Base-by-base conservation (phyloP, 1,140 invertebrate genomes). In the Globodera ellingtonae region DNA sequence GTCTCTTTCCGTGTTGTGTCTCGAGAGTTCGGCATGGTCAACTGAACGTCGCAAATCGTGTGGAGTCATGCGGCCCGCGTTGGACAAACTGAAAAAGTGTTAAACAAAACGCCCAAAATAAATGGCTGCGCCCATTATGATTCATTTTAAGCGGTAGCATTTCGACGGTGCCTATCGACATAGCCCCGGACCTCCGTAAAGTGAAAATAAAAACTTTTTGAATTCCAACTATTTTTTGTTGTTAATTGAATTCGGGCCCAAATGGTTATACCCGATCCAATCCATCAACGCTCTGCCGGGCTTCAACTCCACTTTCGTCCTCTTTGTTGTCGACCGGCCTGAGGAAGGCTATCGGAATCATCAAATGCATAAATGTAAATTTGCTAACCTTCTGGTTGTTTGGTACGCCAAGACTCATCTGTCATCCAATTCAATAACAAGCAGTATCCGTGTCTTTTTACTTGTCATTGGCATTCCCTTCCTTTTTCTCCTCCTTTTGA, bases 1-100 rank as follows among this genome's bases (percentile, higher is more conserved):
- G 72, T 89, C 88, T 0, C 79, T 69, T 70, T 79, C 66, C 59
- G 6, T 80, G 76, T 82, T 79, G 21, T 89, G 86, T 62, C 84
- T 88, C 56, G 71, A 62, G 48, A 88, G 79, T 72, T 88, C 87
- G 5, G 13, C 62, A 21, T 83, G 75, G 78, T 82, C 85, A 18
- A 89, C 85, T 47, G 70, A 77, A 15, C n/a, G 47, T 46, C 85
- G 62, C 44, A 59, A 15, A 18, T 67, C 35, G 56, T 82, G 75
- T 21, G 21, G 13, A 8, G 72, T 69, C 81, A 81, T 70, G 9
- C 81, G 81, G 15, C 66, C 56, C 0, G 72, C 50, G 21, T 82
- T 83, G 9, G 81, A 82, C 7, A 83, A 70, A 10, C 75, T 77
- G 24, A 9, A 15, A 9, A 77, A 50, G 10, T 6, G 13, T 62